A percentile compares a stretch with the other conserved stretches of the same genome.
Evolutionary conservation across 1,140 invertebrate genomes (phyloP).

Genomic region (Listronotus bonariensis): DNA sequence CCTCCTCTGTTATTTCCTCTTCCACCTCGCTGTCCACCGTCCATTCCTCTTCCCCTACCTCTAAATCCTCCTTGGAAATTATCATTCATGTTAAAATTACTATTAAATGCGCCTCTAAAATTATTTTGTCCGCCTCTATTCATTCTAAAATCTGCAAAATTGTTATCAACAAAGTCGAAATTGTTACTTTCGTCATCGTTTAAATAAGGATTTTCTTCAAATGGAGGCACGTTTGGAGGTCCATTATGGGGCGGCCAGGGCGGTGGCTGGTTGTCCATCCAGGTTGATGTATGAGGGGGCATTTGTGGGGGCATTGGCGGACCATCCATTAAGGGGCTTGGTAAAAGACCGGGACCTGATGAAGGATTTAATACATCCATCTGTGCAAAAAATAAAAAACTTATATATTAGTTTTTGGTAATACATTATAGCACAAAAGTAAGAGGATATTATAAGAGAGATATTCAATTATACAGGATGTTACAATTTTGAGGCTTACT

Average conservation of each 20-base stretch:
- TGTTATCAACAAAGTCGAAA: not conserved
- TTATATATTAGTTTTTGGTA: too few species aligned
- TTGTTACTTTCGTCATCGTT: not conserved
- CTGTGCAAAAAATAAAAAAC: not conserved
- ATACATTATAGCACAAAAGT: too few species aligned
- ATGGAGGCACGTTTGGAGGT: not conserved
- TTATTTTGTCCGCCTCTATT: slow-evolving; percentile 9
- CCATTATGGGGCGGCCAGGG: not conserved
- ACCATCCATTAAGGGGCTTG: not conserved
- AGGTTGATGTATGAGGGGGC: not conserved
- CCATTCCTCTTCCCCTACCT: slow-evolving; percentile 18
- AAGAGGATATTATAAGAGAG: too few species aligned
- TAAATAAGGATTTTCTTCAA: slow-evolving; percentile 2
- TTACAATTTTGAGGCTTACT: too few species aligned
- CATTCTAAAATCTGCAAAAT: not conserved
- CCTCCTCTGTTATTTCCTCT: slow-evolving; percentile 7
- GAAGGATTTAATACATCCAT: slow-evolving; percentile 1
- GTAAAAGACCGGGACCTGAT: not conserved
- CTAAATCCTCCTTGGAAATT: slow-evolving; percentile 18
- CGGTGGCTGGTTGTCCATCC: not conserved
- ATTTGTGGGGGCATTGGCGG: slow-evolving; percentile 10
- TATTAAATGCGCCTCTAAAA: not conserved
- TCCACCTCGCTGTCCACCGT: not conserved
- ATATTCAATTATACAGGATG: too few species aligned
- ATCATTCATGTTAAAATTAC: not conserved